Base-by-base conservation (phyloP, 2,888 invertebrate genomes). In the Drosophila phalerata region DNA sequence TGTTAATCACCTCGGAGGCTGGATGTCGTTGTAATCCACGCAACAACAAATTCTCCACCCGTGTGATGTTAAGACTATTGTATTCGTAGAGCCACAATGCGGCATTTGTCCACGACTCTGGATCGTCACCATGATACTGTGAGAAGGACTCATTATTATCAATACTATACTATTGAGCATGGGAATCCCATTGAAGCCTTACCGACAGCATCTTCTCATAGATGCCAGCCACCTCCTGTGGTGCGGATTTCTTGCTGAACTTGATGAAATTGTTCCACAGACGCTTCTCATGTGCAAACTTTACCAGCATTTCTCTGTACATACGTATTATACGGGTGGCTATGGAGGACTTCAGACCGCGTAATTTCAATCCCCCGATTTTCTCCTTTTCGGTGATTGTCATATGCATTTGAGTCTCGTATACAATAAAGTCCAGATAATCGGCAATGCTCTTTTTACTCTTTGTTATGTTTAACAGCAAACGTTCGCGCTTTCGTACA, bases 201-300 rank as follows among this genome's bases (percentile, higher is more conserved):
- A 95, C 95, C 93, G 94, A 94, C 48, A 95, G 89, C 94, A 95
- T 94, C 89, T 94, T 94, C 69, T 94, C 94, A 71, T 95, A 94
- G 56, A 94, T 94, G 15, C 93, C 93, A 9, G 94, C 93, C 17
- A 94, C 93, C 49, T 94, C 94, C 56, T 93, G 90, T 25, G 93
- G 91, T 79, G 94, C 94, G 8, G 94, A 95, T 90, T 94, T 94
- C 82, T 94, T 95, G 84, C 96, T 96, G 91, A 97, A 97, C 85
- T 96, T 96, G 57, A 97, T 95, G 86, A 96, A 96, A 45, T 96
- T 95, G 83, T 96, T 93, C 95, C 96, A 97, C 62, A 97, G 93
- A 75, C 95, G 94, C 40, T 96, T 92, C 88, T 97, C 96, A 85
- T 95, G 94, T 82, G 96, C 94, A 88, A 96, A 97, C 73, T 95